Evolutionary conservation across 1,140 invertebrate species (phyloP).

Genomic region (Drosophila tsacasi): DNA sequence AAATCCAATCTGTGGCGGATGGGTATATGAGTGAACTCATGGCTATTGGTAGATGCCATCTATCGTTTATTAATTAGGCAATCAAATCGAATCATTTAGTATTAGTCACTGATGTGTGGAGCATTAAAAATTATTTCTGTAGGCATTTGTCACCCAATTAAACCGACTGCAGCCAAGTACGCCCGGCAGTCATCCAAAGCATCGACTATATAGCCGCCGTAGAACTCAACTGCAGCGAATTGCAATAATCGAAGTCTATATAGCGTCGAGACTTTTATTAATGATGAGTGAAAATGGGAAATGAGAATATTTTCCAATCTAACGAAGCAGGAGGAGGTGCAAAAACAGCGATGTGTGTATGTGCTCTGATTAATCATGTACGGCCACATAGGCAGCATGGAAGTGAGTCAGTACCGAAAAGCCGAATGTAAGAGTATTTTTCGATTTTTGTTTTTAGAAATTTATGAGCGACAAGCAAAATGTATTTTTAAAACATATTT

Average conservation of each 20-base stretch:
- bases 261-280: conserved; percentile 78
- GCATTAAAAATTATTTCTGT: conserved; percentile 74
- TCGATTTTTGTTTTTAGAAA: conserved; percentile 61
- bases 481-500: conserved; percentile 74
- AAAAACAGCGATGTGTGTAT: conserved; percentile 25
- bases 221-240: conserved; percentile 64
- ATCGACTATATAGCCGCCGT: conserved; percentile 15
- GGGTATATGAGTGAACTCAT: conserved; percentile 18
- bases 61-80: conserved; percentile 77
- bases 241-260: conserved; percentile 71
- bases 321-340: not conserved
- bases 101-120: conserved; percentile 82
- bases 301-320: conserved; percentile 56
- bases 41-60: conserved; percentile 38
- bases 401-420: conserved; percentile 56
- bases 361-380: conserved; percentile 53
- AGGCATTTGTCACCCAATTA: conserved; percentile 83
- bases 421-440: conserved; percentile 61
- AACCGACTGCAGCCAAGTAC: conserved; percentile 62
- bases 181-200: conserved; percentile 37
- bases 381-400: conserved; percentile 41
- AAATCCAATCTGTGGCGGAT: conserved; percentile 28
- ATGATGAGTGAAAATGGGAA: conserved; percentile 78
- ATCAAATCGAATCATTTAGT: conserved; percentile 80
- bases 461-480: conserved; percentile 73